Percentiles rank a stretch among this genome's conserved stretches.
These are phyloP conservation scores for Tyrophagus putrescentiae DNA, from an alignment of 1,140 invertebrate species.

Conservation along the genomic window DNA sequence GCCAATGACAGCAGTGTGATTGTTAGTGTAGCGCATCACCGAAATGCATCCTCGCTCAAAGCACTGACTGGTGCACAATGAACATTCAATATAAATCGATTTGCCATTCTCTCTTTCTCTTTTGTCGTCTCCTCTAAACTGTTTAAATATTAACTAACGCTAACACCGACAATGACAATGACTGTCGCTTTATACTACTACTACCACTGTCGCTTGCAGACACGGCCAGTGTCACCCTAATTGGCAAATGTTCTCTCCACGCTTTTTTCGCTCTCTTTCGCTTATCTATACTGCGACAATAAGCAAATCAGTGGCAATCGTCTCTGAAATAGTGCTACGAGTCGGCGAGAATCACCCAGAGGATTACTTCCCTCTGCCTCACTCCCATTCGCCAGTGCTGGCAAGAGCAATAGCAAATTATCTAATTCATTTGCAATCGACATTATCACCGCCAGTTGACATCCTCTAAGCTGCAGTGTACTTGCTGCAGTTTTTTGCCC, in stretches of 20 bases:
- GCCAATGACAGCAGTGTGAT: not conserved
- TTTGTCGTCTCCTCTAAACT: slow-evolving; percentile 3
- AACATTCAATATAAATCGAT: not conserved
- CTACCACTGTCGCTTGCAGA: no score
- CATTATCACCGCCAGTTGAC: slow-evolving; percentile 4
- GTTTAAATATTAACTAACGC: slow-evolving; percentile 18
- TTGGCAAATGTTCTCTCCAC: slow-evolving; percentile 3
- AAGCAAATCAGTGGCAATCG: slow-evolving; percentile 13
- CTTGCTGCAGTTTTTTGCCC: no score
- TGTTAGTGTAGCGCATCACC: no score
- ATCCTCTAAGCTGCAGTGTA: not conserved
- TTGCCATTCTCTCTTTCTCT: no score
- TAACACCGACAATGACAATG: not conserved
- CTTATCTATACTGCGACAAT: not conserved
- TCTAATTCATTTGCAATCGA: slow-evolving; percentile 5
- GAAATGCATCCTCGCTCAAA: no score
- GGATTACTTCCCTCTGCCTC: not conserved
- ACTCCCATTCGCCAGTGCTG: not conserved
- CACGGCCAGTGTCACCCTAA: not conserved
- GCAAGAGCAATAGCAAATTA: not conserved
- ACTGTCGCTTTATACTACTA: no score
- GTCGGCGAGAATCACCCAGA: no score
- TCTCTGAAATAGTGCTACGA: no score
- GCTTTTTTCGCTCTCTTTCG: not conserved
- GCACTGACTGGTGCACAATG: no score